Evolutionary conservation across 2,113 vertebrate genomes (phyloP).

Genomic region (Gymnarchus niloticus): DNA sequence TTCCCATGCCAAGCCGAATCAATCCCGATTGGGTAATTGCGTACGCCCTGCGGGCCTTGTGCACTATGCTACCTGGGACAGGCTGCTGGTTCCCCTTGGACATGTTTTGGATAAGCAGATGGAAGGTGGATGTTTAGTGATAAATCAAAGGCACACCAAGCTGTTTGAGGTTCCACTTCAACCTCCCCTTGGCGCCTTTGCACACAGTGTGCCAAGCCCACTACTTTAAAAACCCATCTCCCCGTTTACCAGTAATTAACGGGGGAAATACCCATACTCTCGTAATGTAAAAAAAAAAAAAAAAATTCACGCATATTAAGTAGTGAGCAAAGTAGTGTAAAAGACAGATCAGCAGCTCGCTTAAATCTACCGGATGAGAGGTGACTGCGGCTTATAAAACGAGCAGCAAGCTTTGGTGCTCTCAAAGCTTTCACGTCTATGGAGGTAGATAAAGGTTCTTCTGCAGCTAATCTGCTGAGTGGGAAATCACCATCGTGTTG

Average conservation of each 20-base stretch:
- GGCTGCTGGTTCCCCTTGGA: background rate
- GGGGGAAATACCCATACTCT: background rate
- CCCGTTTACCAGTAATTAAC: background rate
- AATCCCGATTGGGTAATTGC: no score
- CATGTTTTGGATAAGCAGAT: background rate
- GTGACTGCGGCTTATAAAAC: no score
- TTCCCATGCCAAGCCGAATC: background rate
- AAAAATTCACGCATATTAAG: background rate
- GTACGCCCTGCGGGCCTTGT: no score
- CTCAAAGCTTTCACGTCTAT: constrained; percentile 39
- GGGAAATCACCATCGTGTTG: constrained; percentile 23
- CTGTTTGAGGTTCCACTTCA: background rate
- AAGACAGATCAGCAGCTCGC: no score
- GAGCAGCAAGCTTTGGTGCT: constrained; percentile 37
- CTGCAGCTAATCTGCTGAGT: constrained; percentile 19
- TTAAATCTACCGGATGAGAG: no score
- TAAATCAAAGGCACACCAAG: background rate
- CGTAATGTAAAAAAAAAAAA: no score
- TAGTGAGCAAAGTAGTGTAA: background rate
- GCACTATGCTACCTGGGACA: no score
- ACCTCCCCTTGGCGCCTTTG: background rate
- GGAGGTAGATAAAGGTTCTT: constrained; percentile 31
- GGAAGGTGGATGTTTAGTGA: background rate
- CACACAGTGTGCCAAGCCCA: background rate
- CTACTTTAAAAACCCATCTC: background rate